Evolutionary conservation across 2,888 invertebrate genomes (phyloP).

Genomic region (Gymnosoma rotundatum): DNA sequence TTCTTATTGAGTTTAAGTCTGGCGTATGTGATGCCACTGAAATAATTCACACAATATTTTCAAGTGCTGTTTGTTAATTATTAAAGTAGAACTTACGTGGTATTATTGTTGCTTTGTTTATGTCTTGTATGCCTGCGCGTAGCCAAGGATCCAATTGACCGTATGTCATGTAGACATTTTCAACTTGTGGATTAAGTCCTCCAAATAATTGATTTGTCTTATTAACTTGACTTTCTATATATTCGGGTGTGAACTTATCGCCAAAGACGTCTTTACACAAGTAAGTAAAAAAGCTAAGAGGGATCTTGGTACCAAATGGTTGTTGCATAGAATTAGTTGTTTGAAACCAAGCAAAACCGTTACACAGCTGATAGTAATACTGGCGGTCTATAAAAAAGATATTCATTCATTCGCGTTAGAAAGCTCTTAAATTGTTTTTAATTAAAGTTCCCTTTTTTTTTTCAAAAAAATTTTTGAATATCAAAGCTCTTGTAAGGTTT

Average conservation of each 20-base stretch:
- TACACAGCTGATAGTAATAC: slow-evolving; percentile 93
- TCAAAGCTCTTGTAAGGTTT: too few relatives aligned
- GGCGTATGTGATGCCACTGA: too few relatives aligned
- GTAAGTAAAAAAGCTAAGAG: slow-evolving; percentile 75
- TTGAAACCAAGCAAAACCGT: slow-evolving; percentile 93
- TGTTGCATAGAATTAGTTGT: slow-evolving; percentile 85
- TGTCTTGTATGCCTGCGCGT: slow-evolving; percentile 77
- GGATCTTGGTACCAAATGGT: slow-evolving; percentile 83
- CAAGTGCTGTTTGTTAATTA: too few relatives aligned
- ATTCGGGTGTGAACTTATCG: slow-evolving; percentile 74
- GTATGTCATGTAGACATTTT: slow-evolving; percentile 83
- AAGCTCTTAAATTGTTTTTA: too few relatives aligned
- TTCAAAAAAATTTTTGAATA: too few relatives aligned
- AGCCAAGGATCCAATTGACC: slow-evolving; percentile 85
- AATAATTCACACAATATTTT: too few relatives aligned
- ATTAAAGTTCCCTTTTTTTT: too few relatives aligned
- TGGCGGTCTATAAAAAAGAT: slow-evolving; percentile 82
- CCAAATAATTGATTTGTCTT: slow-evolving; percentile 83
- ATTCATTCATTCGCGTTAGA: too few relatives aligned
- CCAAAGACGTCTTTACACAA: slow-evolving; percentile 78
- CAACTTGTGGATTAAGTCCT: slow-evolving; percentile 81
- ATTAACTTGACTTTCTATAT: slow-evolving; percentile 72
- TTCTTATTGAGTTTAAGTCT: too few relatives aligned
- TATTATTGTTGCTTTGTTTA: too few relatives aligned
- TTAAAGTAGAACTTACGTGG: too few relatives aligned